These are phyloP conservation scores for Danio aesculapii DNA, from an alignment of 2,797 vertebrate genomes.

Conservation along the genomic window DNA sequence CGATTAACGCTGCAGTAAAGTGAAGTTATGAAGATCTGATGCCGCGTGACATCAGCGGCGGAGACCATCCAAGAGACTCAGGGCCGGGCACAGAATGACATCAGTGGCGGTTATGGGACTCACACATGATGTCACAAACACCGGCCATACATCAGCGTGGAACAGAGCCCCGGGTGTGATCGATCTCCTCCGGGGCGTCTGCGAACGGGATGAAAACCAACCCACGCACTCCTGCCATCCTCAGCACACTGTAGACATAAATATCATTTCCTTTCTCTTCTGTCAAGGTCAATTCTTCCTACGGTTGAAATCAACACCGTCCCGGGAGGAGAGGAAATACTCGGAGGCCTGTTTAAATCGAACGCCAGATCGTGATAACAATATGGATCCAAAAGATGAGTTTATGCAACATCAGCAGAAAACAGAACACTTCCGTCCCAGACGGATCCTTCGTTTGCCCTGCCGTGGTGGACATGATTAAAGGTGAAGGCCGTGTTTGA, in stretches of 20 bases:
- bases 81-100: constrained; percentile 34
- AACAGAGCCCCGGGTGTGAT: constrained; percentile 29
- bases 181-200: constrained; percentile 23
- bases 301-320: constrained; percentile 36
- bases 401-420: constrained; percentile 37
- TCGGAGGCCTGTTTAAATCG: constrained; percentile 33
- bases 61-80: constrained; percentile 30
- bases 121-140: constrained; percentile 39
- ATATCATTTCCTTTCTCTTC: constrained; percentile 41
- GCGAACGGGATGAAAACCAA: constrained; percentile 39
- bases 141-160: constrained; percentile 29
- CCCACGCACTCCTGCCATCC: constrained; percentile 21
- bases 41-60: constrained; percentile 18
- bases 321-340: constrained; percentile 19
- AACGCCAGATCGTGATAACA: constrained; percentile 27
- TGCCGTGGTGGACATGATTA: background rate
- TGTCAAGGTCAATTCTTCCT: constrained; percentile 53
- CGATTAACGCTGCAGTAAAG: constrained; percentile 12
- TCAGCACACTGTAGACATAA: constrained; percentile 26
- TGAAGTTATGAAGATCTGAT: constrained; percentile 7
- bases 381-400: constrained; percentile 10
- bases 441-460: background rate
- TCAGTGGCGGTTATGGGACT: constrained; percentile 8
- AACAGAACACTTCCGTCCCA: background rate
- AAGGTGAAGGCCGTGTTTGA: background rate